Base-by-base conservation (phyloP, 1,140 invertebrate genomes). In the Micrasema minimum region DNA sequence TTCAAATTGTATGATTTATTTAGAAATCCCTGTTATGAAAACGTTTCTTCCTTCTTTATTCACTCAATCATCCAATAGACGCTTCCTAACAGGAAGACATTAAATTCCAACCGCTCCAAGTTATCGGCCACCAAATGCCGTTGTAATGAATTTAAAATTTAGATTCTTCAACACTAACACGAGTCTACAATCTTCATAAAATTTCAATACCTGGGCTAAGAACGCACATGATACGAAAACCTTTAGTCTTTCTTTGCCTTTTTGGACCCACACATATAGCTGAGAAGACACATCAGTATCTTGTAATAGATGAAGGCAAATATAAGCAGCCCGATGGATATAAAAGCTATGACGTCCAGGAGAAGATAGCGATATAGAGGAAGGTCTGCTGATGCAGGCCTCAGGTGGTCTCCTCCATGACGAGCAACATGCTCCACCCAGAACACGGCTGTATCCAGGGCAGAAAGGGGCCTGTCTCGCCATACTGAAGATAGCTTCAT, bases 341-440 rank as follows among this genome's bases (percentile, higher is more conserved):
- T 57, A 51, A 77, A 72, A 0, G 69, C 77, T 61, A 86, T 77
- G 3, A 89, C 86, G 77, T 89, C 88, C 5, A 89, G 72, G n/a
- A 88, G 72, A 37, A 86, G 82, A 76, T 88, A 88, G 69, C 87
- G 80, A 76, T 85, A 87, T 77, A 79, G 78, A 6, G 77, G 74
- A 5, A 87, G 69, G 31, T 85, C 78, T 1, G 78, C 76, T 16
- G 81, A 82, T 1, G 80, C 76, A 3, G 84, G 79, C 46, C 80
- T 80, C 9, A 89, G 78, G 4, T 83, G 79, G 31, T 82, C 75
- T 41, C 83, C 85, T 1, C 81, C 81, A 64, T 86, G 80, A 14
- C 82, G 78, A 12, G 83, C 80, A 7, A 84, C 80, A 53, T 85
- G 86, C 76, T 88, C 86, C 0, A 85, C 81, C 87, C 87, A 88